Conservation (phyloP, 2,888 invertebrate genomes). For the Drosophila rellima region DNA sequence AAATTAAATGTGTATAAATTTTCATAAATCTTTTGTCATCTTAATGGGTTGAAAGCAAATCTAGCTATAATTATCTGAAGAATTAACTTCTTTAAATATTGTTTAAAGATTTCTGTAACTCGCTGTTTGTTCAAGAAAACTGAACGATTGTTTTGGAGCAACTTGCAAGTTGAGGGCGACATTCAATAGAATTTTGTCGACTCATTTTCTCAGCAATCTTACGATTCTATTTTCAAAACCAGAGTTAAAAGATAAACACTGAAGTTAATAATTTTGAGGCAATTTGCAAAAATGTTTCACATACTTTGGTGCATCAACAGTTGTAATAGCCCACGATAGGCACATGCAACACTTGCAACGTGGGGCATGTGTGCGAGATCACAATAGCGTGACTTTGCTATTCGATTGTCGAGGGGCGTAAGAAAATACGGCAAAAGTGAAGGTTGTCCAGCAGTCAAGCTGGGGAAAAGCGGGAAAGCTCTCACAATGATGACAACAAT, state of each 20-base stretch:
- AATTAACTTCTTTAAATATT: background rate
- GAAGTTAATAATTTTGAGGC: conserved; percentile 15
- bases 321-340: conserved; percentile 13
- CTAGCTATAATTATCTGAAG: background rate
- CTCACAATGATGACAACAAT: conserved; percentile 72
- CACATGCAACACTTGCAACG: conserved; percentile 15
- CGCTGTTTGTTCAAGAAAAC: background rate
- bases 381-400: conserved; percentile 72
- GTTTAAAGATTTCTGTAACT: background rate
- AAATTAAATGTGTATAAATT: too few species aligned
- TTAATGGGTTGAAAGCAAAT: too few species aligned
- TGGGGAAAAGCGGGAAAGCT: conserved; percentile 49
- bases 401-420: conserved; percentile 43
- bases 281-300: conserved; percentile 51
- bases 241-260: conserved; percentile 11
- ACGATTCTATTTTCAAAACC: conserved; percentile 20
- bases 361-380: conserved; percentile 53
- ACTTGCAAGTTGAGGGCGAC: background rate
- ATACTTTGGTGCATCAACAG: conserved; percentile 27
- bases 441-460: conserved; percentile 74
- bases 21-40: too few species aligned
- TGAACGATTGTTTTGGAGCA: background rate
- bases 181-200: conserved; percentile 21
- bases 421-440: conserved; percentile 76
- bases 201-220: conserved; percentile 40